Conservation (phyloP, 2,888 invertebrate species). For the Calameuta filiformis region DNA sequence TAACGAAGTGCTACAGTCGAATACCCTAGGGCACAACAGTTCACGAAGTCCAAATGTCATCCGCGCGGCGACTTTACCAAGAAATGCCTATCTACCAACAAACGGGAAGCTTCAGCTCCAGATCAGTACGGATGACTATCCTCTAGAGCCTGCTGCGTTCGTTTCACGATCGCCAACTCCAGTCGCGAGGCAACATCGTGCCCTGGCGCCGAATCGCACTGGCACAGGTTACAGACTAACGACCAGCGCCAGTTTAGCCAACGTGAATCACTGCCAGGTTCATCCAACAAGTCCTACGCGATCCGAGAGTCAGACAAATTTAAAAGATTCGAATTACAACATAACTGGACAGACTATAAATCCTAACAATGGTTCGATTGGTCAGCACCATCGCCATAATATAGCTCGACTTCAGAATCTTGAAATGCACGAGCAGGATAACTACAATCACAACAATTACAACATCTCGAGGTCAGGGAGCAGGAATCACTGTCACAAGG, state of each 20-base stretch:
- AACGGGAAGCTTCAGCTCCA: slow-evolving; percentile 54
- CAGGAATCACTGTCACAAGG: slow-evolving; percentile 60
- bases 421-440: slow-evolving; percentile 59
- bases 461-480: slow-evolving; percentile 56
- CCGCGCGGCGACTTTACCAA: slow-evolving; percentile 78
- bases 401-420: slow-evolving; percentile 54
- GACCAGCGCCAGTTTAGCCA: slow-evolving; percentile 61
- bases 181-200: slow-evolving; percentile 45
- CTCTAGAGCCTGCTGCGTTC: slow-evolving; percentile 60
- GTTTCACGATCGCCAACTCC: slow-evolving; percentile 63
- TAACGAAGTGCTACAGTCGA: slow-evolving; percentile 62
- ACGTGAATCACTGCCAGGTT: slow-evolving; percentile 61
- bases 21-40: slow-evolving; percentile 56
- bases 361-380: slow-evolving; percentile 15
- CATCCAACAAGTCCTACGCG: slow-evolving; percentile 59
- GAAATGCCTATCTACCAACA: slow-evolving; percentile 72
- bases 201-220: slow-evolving; percentile 32
- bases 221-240: slow-evolving; percentile 52
- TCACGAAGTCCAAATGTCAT: slow-evolving; percentile 61
- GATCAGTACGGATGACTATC: slow-evolving; percentile 60
- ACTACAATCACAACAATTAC: slow-evolving; percentile 61
- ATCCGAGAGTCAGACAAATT: slow-evolving; percentile 62
- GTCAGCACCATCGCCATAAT: slow-evolving; percentile 41
- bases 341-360: slow-evolving; percentile 47
- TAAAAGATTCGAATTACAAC: slow-evolving; percentile 63